A percentile compares a stretch with the other conserved stretches of the same genome.
phyloP scores from a whole-genome alignment of 1,140 invertebrate species.

The Leptinotarsa texana region DNA sequence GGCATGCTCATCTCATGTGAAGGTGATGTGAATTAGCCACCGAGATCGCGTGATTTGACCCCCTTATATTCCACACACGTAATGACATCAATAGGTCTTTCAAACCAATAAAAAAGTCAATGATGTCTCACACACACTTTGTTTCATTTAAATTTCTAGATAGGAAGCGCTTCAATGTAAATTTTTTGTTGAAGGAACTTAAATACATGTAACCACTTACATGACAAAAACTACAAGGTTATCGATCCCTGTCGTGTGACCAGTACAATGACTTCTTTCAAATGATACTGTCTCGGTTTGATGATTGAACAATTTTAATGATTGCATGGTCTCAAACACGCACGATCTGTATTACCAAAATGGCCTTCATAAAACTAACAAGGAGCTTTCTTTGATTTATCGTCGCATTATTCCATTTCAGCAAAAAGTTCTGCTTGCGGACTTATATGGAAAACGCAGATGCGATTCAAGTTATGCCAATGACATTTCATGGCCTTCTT shows the following conservation, averaged over 20 bases:
- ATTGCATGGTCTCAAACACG: background rate
- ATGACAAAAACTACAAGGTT: background rate
- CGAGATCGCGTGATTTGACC: no score
- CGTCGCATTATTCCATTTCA: background rate
- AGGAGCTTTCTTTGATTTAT: background rate
- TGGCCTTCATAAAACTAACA: background rate
- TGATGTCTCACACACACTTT: no score
- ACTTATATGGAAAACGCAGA: background rate
- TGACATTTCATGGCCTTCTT: background rate
- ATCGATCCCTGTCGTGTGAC: background rate
- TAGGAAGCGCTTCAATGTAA: no score
- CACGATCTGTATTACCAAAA: background rate
- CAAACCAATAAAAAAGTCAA: no score
- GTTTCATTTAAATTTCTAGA: no score
- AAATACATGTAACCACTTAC: background rate
- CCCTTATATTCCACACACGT: no score
- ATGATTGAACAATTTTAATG: constrained; percentile 1
- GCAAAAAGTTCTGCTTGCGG: background rate
- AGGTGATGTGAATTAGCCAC: no score
- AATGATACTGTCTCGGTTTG: background rate
- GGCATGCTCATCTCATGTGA: no score
- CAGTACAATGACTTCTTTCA: background rate
- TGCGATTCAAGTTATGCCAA: background rate
- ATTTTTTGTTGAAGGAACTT: background rate
- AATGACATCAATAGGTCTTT: no score